Conservation (phyloP, 2,797 vertebrate genomes). For the Anguilla marmorata region DNA sequence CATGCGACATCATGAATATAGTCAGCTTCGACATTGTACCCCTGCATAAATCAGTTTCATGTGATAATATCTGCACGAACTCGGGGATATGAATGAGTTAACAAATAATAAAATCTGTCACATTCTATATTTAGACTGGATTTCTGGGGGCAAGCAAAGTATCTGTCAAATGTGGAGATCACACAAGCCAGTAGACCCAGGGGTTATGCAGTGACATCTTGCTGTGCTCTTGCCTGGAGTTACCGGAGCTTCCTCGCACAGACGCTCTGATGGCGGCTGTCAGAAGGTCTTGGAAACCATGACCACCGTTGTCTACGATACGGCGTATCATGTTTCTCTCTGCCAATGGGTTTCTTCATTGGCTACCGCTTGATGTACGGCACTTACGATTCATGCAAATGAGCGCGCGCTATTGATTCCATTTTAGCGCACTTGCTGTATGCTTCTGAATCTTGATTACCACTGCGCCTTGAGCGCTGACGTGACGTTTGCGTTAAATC, state of each 20-base stretch:
- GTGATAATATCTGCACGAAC: neutral
- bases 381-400: neutral
- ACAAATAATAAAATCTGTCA: conserved; percentile 37
- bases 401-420: neutral
- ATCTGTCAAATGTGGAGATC: conserved; percentile 62
- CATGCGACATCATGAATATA: neutral
- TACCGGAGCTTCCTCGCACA: conserved; percentile 36
- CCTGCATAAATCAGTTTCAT: neutral
- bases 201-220: conserved; percentile 61
- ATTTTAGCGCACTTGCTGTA: neutral
- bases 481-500: neutral
- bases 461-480: neutral
- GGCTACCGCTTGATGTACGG: neutral
- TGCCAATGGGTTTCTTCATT: neutral
- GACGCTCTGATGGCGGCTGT: conserved; percentile 47
- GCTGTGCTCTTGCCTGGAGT: conserved; percentile 45
- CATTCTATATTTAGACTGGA: conserved; percentile 57
- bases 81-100: conserved; percentile 42
- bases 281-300: conserved; percentile 38
- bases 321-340: conserved; percentile 21
- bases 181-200: conserved; percentile 56
- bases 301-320: conserved; percentile 25
- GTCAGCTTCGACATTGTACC: conserved; percentile 2
- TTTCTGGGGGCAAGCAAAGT: conserved; percentile 52
- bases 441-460: neutral